phyloP scores from a whole-genome alignment of 2,888 invertebrate genomes.

The Pterostichus niger region DNA sequence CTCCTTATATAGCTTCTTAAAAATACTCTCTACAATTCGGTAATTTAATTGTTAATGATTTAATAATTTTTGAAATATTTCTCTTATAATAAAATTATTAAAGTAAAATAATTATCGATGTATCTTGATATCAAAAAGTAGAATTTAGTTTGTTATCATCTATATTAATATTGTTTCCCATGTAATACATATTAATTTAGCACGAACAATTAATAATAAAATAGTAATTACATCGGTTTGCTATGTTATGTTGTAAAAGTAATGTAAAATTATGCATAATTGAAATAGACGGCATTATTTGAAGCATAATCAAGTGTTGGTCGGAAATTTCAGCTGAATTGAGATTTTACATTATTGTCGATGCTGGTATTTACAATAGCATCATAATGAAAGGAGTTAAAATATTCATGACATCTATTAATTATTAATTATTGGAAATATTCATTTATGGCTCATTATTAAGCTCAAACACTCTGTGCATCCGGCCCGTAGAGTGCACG shows the following conservation, averaged over 20 bases:
- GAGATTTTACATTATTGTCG: conserved; percentile 49
- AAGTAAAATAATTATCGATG: too few relatives aligned
- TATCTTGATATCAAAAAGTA: too few relatives aligned
- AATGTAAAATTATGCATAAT: conserved; percentile 33
- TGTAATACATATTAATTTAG: neutral
- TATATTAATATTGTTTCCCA: too few relatives aligned
- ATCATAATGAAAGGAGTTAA: conserved; percentile 63
- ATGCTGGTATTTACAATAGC: conserved; percentile 58
- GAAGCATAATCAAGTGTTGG: conserved; percentile 27
- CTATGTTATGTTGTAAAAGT: conserved; percentile 31
- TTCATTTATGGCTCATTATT: conserved; percentile 61
- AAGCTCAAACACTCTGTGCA: conserved; percentile 53
- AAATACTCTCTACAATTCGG: too few relatives aligned
- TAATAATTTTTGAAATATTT: too few relatives aligned
- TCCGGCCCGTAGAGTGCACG: conserved; percentile 46
- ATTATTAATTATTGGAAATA: conserved; percentile 65
- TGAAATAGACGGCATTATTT: conserved; percentile 50
- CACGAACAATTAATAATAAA: neutral
- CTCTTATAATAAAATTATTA: too few relatives aligned
- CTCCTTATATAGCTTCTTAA: too few relatives aligned
- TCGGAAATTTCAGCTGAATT: conserved; percentile 54
- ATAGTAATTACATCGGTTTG: conserved; percentile 24
- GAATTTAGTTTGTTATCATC: too few relatives aligned
- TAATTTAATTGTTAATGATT: too few relatives aligned
- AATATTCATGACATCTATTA: conserved; percentile 65